Base-by-base conservation (phyloP, 2,888 invertebrate genomes). In the Chrysina gloriosa region DNA sequence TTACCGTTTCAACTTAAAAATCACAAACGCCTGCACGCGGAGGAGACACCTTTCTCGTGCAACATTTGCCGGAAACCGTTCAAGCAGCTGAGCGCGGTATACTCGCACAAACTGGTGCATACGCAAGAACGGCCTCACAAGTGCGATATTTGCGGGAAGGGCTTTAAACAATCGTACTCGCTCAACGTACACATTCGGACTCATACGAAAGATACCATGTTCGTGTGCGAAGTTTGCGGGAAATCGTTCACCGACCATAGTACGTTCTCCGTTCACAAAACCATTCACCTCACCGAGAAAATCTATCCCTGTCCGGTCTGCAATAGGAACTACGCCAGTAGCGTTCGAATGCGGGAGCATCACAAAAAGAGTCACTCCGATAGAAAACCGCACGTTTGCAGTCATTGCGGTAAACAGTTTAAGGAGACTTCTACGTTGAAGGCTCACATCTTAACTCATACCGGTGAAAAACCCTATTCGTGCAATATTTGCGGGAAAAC, bases 401-500 rank as follows among this genome's bases (percentile, higher is more conserved):
- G 66, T 1, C 3, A 61, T 1, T 71, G 71, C 9, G 23, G 31
- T 29, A 54, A 36, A 9, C 3, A 11, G 2, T 54, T 54, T 14
- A 19, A n/a, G 2, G 31, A 29, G 27, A 16, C 11, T n/a, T 42
- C 23, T 3, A 23, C 63, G 3, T 29, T 71, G n/a, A 70, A 67
- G 19, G 48, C 65, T 1, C 71, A 71, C 34, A 69, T 67, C 61
- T 29, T 58, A 23, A 69, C 69, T 14, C 71, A 71, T 39, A 61
- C 67, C 1, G 70, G 70, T 2, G 61, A 67, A 25, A 71, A 70
- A 27, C 71, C 71, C 2, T 58, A 70, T 50, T 39, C 63, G 0
- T 71, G 71, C 11, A 66, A 67, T 23, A 69, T 71, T 11, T 71
- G 71, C 16, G 70, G 71, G 0, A 70, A 71, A 50, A 47, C 65